A percentile compares a stretch with the other conserved stretches of the same genome.
phyloP scores from a whole-genome alignment of 2,797 vertebrate genomes.

The Podargus strigoides region DNA sequence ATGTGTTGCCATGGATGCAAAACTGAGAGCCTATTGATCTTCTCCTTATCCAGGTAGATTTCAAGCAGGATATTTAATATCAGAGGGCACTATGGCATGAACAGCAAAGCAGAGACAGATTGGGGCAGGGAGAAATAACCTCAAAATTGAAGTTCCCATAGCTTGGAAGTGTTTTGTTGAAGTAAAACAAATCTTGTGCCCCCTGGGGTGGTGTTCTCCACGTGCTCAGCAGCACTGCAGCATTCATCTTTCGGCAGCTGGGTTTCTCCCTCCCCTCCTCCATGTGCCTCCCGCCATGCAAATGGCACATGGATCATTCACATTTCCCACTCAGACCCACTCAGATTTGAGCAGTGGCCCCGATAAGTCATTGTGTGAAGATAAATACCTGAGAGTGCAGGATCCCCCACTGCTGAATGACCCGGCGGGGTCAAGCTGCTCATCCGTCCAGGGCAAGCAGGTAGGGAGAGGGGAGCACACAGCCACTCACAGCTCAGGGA shows the following conservation, averaged over 20 bases:
- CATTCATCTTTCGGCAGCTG: too few species aligned
- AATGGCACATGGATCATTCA: too few species aligned
- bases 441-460: background rate
- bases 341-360: too few species aligned
- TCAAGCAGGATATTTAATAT: conserved; percentile 3
- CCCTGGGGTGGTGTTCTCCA: background rate
- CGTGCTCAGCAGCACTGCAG: background rate
- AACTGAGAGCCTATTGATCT: background rate
- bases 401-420: too few species aligned
- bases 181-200: background rate
- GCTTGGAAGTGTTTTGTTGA: background rate
- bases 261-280: background rate
- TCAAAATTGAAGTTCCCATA: background rate
- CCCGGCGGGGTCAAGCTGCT: background rate
- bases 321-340: too few species aligned
- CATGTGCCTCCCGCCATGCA: background rate
- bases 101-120: background rate
- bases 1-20: conserved; percentile 66
- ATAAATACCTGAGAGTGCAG: too few species aligned
- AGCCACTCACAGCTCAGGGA: background rate
- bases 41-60: conserved; percentile 6
- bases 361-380: too few species aligned
- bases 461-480: background rate
- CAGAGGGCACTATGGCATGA: background rate
- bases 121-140: background rate